Evolutionary conservation across 2,888 invertebrate species (phyloP).

Genomic region (Bellardia pandia): DNA sequence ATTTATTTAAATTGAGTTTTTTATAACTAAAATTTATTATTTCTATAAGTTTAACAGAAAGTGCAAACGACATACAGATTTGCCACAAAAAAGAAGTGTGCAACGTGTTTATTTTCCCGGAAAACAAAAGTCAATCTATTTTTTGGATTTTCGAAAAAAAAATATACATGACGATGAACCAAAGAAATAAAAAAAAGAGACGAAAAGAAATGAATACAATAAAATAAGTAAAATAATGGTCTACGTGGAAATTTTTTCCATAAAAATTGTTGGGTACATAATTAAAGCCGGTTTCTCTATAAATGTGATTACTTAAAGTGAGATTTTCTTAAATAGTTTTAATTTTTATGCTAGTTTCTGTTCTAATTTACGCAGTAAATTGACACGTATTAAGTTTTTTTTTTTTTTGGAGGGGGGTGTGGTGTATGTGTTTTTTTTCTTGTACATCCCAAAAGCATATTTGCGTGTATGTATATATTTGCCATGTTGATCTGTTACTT

Average conservation of each 20-base stretch:
- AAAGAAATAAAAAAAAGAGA: constrained; percentile 9
- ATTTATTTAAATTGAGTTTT: constrained; percentile 35
- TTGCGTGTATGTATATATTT: constrained; percentile 5
- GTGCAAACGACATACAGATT: background rate
- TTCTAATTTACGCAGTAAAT: background rate
- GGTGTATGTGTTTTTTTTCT: constrained; percentile 44
- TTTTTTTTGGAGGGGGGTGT: constrained; percentile 55
- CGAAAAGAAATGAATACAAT: constrained; percentile 47
- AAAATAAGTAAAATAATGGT: constrained; percentile 16
- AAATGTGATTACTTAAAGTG: background rate
- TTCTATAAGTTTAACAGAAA: background rate
- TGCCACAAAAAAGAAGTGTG: constrained; percentile 55
- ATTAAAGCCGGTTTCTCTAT: background rate
- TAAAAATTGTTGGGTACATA: background rate
- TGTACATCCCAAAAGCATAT: background rate
- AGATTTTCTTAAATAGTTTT: constrained; percentile 6
- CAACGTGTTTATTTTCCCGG: constrained; percentile 66
- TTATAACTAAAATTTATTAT: background rate
- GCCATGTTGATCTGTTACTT: constrained; percentile 56
- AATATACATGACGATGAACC: constrained; percentile 37
- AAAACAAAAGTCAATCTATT: constrained; percentile 28
- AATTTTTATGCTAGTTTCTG: background rate
- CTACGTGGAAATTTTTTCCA: constrained; percentile 59
- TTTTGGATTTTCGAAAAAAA: constrained; percentile 44
- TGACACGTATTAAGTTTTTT: constrained; percentile 61